A percentile compares a stretch with the other conserved stretches of the same genome.
Conservation (phyloP, 2,888 invertebrate genomes). For the Adela reaumurella region DNA sequence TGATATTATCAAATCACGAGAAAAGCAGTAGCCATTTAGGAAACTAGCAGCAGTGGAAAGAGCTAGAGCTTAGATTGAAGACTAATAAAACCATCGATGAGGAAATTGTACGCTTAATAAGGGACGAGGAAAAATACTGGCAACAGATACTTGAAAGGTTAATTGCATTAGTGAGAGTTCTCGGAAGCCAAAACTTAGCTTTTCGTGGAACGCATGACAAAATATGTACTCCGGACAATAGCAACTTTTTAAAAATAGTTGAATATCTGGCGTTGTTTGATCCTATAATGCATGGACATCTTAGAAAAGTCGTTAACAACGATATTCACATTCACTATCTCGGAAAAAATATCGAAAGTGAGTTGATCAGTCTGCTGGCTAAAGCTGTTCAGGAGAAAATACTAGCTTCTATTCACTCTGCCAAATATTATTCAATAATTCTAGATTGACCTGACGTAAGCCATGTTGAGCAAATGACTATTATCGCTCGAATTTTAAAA, state of each 20-base stretch:
- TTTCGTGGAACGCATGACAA: constrained; percentile 11
- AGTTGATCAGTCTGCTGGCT: constrained; percentile 7
- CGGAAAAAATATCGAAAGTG: constrained; percentile 6
- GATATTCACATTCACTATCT: constrained; percentile 8
- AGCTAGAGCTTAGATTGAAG: constrained; percentile 9
- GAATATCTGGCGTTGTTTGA: constrained; percentile 4
- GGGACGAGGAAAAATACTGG: constrained; percentile 7
- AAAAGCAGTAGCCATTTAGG: constrained; percentile 7
- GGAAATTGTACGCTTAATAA: constrained; percentile 6
- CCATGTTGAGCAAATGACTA: constrained; percentile 10
- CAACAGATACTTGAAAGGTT: constrained; percentile 9
- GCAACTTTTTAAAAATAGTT: constrained; percentile 11
- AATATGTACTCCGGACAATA: constrained; percentile 9
- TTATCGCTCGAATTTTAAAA: constrained; percentile 8
- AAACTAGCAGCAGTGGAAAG: constrained; percentile 9
- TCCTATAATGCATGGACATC: constrained; percentile 8
- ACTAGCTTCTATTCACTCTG: constrained; percentile 7
- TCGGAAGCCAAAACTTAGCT: constrained; percentile 10
- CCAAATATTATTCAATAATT: constrained; percentile 12
- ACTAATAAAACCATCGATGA: constrained; percentile 8
- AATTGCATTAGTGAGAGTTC: constrained; percentile 8
- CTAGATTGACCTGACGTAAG: constrained; percentile 10
- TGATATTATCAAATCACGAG: constrained; percentile 8
- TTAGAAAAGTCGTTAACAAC: constrained; percentile 5
- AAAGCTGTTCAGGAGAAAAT: constrained; percentile 8